These are phyloP conservation scores for Brachionus sp. DNA, from an alignment of 1,140 invertebrate species.

Conservation along the genomic window DNA sequence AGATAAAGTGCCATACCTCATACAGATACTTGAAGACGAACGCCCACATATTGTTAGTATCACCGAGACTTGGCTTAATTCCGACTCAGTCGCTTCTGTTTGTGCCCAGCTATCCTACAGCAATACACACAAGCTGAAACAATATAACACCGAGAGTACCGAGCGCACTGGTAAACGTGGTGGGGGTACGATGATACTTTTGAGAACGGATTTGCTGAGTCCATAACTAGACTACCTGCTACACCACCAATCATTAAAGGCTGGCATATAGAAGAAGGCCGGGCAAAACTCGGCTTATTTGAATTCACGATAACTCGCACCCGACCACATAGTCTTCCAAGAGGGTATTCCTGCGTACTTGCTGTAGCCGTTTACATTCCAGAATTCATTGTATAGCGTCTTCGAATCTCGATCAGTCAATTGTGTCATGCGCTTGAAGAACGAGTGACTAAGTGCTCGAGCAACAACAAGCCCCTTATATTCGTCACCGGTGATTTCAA, in stretches of 20 bases:
- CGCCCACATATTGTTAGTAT: no score
- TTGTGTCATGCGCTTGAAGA: no score
- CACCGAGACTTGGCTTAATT: not conserved
- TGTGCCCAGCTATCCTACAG: not conserved
- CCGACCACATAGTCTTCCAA: not conserved
- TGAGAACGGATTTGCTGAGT: not conserved
- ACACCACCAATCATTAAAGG: not conserved
- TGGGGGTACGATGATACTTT: not conserved
- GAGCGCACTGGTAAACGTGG: not conserved
- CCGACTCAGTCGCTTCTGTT: not conserved
- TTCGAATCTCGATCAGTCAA: not conserved
- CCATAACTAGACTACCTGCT: not conserved
- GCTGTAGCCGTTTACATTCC: not conserved
- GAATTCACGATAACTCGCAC: not conserved
- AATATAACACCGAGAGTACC: not conserved
- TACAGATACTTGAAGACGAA: no score
- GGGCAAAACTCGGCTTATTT: not conserved
- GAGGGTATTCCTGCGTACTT: not conserved
- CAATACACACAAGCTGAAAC: not conserved
- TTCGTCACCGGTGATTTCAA: no score
- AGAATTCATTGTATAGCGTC: not conserved
- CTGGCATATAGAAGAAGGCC: not conserved
- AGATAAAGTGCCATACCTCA: no score
- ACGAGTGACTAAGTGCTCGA: no score
- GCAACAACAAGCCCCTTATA: no score